Percentiles rank a stretch among this genome's conserved stretches.
These are phyloP conservation scores for Addax nasomaculatus DNA, from an alignment of 2,113 vertebrate genomes.

Conservation along the genomic window DNA sequence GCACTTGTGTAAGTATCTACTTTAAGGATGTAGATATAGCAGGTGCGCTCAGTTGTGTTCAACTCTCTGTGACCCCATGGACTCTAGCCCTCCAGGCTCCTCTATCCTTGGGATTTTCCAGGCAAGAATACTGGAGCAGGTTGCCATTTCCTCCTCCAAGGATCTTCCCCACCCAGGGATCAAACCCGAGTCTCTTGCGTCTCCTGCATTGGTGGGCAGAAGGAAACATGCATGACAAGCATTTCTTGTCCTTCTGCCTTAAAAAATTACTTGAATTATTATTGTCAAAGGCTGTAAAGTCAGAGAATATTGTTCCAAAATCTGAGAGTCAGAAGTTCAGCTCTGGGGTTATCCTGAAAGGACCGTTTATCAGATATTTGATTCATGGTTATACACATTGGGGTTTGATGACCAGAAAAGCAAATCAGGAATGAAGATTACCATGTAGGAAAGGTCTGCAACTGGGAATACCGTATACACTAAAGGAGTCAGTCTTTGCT, in stretches of 20 bases:
- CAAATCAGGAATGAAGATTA: constrained; percentile 72
- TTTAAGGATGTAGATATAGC: constrained; percentile 40
- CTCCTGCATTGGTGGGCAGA: neutral
- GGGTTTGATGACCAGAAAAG: constrained; percentile 73
- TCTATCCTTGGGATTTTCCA: neutral
- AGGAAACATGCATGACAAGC: constrained; percentile 28
- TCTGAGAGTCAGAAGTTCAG: constrained; percentile 58
- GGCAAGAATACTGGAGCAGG: neutral
- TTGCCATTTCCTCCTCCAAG: neutral
- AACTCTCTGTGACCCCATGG: neutral
- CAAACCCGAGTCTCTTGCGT: neutral
- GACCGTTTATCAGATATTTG: constrained; percentile 63
- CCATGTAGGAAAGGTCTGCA: constrained; percentile 66
- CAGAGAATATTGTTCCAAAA: constrained; percentile 51
- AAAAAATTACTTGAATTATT: constrained; percentile 62
- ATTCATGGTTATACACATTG: constrained; percentile 63
- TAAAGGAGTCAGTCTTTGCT: constrained; percentile 62
- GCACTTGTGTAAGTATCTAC: constrained; percentile 49
- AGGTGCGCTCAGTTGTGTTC: neutral
- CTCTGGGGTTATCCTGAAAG: constrained; percentile 63
- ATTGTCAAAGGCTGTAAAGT: constrained; percentile 63
- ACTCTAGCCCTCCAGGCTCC: neutral
- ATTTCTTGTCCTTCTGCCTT: neutral
- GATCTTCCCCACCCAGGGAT: neutral
- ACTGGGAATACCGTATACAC: constrained; percentile 64